Base-by-base conservation (phyloP, 2,113 vertebrate species). In the Brachirus orientalis region DNA sequence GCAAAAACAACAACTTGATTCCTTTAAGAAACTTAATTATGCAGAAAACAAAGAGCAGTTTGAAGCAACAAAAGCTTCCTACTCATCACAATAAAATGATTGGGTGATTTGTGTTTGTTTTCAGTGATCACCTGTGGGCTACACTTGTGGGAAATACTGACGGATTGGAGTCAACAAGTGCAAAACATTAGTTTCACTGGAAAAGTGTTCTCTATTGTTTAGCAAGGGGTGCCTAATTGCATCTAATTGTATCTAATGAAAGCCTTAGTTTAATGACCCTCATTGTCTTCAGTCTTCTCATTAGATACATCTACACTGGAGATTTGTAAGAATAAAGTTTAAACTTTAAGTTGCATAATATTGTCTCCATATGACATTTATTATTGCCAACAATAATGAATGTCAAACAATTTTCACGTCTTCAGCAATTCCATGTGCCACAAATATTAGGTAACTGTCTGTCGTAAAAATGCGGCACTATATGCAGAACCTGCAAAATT, bases 31-130 rank as follows among this genome's bases (percentile, higher is more conserved):
- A 65, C 28, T 55, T 76, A 74, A 77, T 72, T 63, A 86, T 72
- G 45, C 44, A 22, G 50, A 54, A 76, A 83, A 88, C 57, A 74
- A 70, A 83, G 69, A 63, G 52, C 6, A 2, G 10, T 48, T 72
- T 67, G 51, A 53, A 72, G 54, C 82, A 66, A 84, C 72, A 80
- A 79, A 73, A 40, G 47, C 54, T 51, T 18, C 52, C 18, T 55
- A 75, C 65, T 68, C 55, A 54, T 73, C 60, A 44, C 38, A 45
- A 43, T n/a, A 80, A 78, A 68, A 63, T 60, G 63, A 50, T 10
- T 7, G 66, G 75, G 68, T 86, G 68, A 58, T 61, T 73, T 71
- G 41, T 57, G 69, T 75, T 85, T 75, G 58, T 75, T 72, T 77
- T 45, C 47, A 35, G 58, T 52, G 37, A 72, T 70, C 68, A 17